Percentiles rank a stretch among this genome's conserved stretches.
Conservation (phyloP, 2,797 vertebrate species). For the Lophotriccus pileatus region DNA sequence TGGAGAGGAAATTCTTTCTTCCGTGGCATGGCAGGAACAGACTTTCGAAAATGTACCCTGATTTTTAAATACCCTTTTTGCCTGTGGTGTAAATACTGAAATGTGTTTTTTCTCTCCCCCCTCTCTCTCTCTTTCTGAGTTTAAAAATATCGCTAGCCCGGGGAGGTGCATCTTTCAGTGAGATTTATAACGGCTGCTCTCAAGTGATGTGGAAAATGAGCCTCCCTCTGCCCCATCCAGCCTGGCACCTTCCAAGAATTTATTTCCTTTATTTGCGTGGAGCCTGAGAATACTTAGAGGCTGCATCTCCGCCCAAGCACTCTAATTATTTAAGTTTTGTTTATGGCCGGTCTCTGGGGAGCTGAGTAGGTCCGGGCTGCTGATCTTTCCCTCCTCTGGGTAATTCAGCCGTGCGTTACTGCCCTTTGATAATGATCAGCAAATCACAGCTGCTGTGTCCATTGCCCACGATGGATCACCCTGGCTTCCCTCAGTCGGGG, state of each 20-base stretch:
- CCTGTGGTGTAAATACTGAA: conserved; percentile 61
- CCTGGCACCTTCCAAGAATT: conserved; percentile 70
- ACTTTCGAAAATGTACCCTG: conserved; percentile 35
- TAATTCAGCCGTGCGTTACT: conserved; percentile 6
- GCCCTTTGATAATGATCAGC: neutral
- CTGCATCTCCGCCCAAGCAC: conserved; percentile 40
- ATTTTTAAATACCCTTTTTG: conserved; percentile 64
- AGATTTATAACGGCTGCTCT: conserved; percentile 69
- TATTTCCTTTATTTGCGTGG: conserved; percentile 67
- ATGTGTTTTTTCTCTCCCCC: neutral
- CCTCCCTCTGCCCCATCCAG: conserved; percentile 52
- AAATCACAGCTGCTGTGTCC: neutral
- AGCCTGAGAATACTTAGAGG: conserved; percentile 60
- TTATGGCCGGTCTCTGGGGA: conserved; percentile 61
- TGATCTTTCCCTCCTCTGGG: neutral
- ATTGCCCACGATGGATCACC: neutral
- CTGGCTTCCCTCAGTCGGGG: fast-evolving
- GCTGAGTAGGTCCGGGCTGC: neutral
- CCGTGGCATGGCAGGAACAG: conserved; percentile 15
- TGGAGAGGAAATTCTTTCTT: neutral
- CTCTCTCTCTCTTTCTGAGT: neutral
- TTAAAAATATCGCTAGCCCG: conserved; percentile 69
- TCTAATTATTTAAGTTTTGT: conserved; percentile 69
- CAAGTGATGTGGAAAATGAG: conserved; percentile 69
- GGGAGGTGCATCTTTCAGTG: conserved; percentile 70